Base-by-base conservation (phyloP, 2,888 invertebrate species). In the Selenia dentaria region DNA sequence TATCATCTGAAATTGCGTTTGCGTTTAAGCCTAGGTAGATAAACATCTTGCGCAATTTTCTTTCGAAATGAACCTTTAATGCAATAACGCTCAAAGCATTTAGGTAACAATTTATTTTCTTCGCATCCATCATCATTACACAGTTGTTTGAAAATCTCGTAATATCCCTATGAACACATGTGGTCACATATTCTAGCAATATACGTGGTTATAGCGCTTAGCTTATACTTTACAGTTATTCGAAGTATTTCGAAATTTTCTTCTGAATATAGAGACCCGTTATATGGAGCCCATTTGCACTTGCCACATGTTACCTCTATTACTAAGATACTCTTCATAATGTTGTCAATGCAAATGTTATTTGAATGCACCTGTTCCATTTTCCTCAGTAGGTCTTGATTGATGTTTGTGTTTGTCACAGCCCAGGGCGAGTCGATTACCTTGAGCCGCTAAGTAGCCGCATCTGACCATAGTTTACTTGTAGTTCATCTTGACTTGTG, bases 251-350 rank as follows among this genome's bases (percentile, higher is more conserved):
- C 64, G 62, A 69, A 70, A 71, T 69, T 62, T 54, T 63, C 62
- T 59, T 65, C 63, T 70, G 70, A 73, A 70, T 62, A 70, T 64
- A 66, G 63, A 70, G 65, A 62, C 59, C 83, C 84, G 85, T 83
- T 84, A 84, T 70, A 64, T 69, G 70, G 72, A 79, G 72, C 70
- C 72, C 78, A 84, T 83, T 84, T 81, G 78, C 77, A 76, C 71
- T 75, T 74, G 67, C 69, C 69, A 62, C 73, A 76, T 78, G 77
- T 75, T 79, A 70, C 79, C 74, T 75, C 71, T 62, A 84, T 83
- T 79, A 74, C 74, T 55, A 61, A 72, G 64, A 66, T 72, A 73
- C 79, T 76, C 16, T 74, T 50, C 47, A 54, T 56, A 51, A 71
- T 62, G 67, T 71, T 61, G 69, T 72, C 67, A 55, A 72, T 76